Evolutionary conservation across 2,888 invertebrate genomes (phyloP).

Genomic region (Bugulina stolonifera): DNA sequence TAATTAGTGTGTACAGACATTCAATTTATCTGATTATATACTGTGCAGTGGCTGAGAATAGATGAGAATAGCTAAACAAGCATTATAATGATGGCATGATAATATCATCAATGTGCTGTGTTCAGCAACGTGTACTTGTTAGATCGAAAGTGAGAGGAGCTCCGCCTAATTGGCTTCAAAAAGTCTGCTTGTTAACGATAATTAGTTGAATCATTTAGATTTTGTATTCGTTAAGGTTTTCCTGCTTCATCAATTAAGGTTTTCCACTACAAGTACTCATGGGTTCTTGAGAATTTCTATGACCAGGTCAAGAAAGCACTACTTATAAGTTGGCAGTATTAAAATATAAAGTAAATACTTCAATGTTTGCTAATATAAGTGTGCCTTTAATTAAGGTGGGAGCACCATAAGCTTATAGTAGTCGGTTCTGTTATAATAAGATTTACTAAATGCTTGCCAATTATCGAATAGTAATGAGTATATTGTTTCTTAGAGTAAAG

Average conservation of each 20-base stretch:
- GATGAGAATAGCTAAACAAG: neutral
- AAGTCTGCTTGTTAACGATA: conserved; percentile 16
- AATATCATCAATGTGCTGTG: neutral
- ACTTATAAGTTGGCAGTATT: no score
- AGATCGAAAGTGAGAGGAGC: neutral
- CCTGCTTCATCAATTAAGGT: conserved; percentile 5
- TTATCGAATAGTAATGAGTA: conserved; percentile 10
- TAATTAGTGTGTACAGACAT: neutral
- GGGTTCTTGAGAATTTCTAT: neutral
- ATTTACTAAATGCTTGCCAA: conserved; percentile 20
- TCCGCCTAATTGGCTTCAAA: conserved; percentile 19
- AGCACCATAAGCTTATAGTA: no score
- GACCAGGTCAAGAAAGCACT: no score
- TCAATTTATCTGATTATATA: neutral
- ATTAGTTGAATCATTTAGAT: conserved; percentile 17
- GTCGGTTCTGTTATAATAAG: neutral
- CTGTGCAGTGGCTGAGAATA: neutral
- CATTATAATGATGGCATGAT: neutral
- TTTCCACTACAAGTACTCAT: neutral
- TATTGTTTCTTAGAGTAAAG: conserved; percentile 1
- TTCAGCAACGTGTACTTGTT: neutral
- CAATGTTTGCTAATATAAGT: no score
- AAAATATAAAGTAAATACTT: no score
- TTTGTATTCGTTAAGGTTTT: neutral
- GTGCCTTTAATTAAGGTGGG: no score